Base-by-base conservation (phyloP, 2,113 vertebrate genomes). In the Syngnathus floridae region DNA sequence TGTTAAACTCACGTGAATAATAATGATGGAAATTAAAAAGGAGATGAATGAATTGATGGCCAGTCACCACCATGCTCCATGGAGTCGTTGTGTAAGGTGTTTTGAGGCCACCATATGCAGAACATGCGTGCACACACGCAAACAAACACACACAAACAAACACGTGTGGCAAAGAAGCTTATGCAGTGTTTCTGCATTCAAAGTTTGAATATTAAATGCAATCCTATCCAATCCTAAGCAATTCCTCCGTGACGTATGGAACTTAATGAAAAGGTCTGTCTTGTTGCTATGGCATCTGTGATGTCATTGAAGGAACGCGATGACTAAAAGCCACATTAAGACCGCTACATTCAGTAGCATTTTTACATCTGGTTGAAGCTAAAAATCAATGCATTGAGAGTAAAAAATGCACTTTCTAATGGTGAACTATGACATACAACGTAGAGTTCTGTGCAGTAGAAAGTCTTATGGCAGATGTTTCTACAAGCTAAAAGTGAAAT, bases 221-320 rank as follows among this genome's bases (percentile, higher is more conserved):
- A 9, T 38, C 12, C 35, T 11, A 5, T 69, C 64, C 48, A 62
- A 40, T 70, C 51, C 55, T 36, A 62, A 61, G 67, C 46, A 60
- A 19, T 17, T 38, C 13, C 65, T 36, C 31, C 12, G 52, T 62
- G 54, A 65, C 70, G 57, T 74, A 62, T 62, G 60, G 67, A 62
- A 63, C 9, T 13, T 52, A 64, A 56, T 45, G 40, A 56, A 46
- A 66, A 35, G 21, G 61, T 59, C 58, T 64, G 61, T 54, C 12
- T 66, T 19, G 82, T 86, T 86, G 74, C 83, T 66, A 87, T 83
- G 79, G 79, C 64, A 84, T 72, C 74, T 60, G 69, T 62, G 69
- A 66, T 73, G 38, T 40, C 37, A 40, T 26, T 22, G 40, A n/a
- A 12, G 37, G 36, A 40, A 41, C 38, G 5, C 22, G 10, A n/a